A percentile compares a stretch with the other conserved stretches of the same genome.
Evolutionary conservation across 2,113 vertebrate species (phyloP).

Genomic region (Girardinichthys multiradiatus): DNA sequence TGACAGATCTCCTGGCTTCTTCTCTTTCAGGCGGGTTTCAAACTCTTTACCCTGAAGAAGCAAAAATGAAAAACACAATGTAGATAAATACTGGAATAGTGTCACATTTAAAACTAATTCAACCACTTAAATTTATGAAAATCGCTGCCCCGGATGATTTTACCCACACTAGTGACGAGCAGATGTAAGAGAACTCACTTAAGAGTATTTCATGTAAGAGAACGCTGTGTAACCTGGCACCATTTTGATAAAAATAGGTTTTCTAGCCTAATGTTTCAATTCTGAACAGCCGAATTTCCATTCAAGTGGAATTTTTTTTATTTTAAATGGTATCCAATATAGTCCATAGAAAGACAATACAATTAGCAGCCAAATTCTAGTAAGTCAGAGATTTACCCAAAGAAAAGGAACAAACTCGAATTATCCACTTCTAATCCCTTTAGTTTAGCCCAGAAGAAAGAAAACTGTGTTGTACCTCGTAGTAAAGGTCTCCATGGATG

Average conservation of each 20-base stretch:
- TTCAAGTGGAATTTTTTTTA: no score
- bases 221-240: no score
- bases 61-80: neutral
- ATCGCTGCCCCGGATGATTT: no score
- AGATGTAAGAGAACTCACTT: no score
- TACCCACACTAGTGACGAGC: no score
- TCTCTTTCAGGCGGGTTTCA: slow-evolving; percentile 92
- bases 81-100: accelerated
- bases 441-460: no score
- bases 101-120: neutral
- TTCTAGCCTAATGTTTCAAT: no score
- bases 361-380: neutral
- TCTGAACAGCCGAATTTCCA: no score
- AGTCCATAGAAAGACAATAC: neutral
- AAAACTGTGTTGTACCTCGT: slow-evolving; percentile 81
- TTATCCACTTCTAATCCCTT: neutral
- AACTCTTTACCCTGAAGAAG: slow-evolving; percentile 90
- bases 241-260: no score
- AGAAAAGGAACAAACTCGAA: neutral
- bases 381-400: no score
- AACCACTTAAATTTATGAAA: no score
- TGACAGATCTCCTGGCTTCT: slow-evolving; percentile 92
- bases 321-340: neutral
- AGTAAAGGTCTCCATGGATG: slow-evolving; percentile 94
- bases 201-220: no score